Evolutionary conservation across 2,888 invertebrate genomes (phyloP), one percentile per base, ranked within the genome.

Genomic region (Nezara viridula): DNA sequence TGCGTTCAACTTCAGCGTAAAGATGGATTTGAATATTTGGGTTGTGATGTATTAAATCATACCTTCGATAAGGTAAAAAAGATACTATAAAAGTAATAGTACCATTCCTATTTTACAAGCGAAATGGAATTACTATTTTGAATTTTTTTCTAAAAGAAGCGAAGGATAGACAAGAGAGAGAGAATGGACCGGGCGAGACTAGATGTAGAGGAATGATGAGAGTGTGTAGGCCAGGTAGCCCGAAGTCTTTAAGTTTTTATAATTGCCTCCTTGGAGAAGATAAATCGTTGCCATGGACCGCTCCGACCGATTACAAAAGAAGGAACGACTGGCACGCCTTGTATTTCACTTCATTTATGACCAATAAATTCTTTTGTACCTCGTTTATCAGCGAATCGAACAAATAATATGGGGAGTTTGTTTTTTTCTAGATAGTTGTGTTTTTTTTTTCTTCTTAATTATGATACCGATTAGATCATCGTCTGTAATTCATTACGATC

Each of bases 301-400:
- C 32, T 37, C 21, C 32, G 66, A 73, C 66, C 66, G 32, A 73
- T 73, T 73, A 73, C 66, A 73, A 73, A 73, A 73, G 66, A 32
- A 73, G 12, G 32, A 73, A 37, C 66, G 37, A 7, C 66, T 37
- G 66, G 37, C 66, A 37, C 37, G 66, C 66, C 66, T 73, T 73
- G 66, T 73, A 73, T 73, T 73, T 73, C 66, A 73, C 2, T 73
- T 32, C 66, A 73, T 73, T 73, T 73, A 73, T 73, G 66, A 73
- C 66, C 66, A 73, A 73, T 73, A 73, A 73, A 73, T 73, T 73
- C 66, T 73, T 73, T 73, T 73, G 32, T 73, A 37, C 66, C 66
- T 73, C 66, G 66, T 73, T 73, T 73, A 73, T 73, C 66, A 73
- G 66, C 66, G 19, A 73, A 73, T 73, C 66, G 16, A 73, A 73